Base-by-base conservation (phyloP, 2,797 vertebrate genomes). In the Enteromius viviparus region DNA sequence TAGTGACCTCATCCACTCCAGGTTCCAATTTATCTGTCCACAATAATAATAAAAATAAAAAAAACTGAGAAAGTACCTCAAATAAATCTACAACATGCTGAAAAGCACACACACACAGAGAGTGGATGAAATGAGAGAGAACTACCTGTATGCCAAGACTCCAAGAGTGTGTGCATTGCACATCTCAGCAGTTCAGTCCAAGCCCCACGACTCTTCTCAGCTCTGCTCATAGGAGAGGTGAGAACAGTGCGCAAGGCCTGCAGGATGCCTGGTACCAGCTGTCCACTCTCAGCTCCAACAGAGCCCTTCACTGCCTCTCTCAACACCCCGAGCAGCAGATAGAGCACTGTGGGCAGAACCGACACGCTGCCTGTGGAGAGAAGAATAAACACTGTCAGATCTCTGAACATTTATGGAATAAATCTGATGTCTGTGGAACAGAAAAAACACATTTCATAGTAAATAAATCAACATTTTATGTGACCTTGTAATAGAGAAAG, bases 311-410 rank as follows among this genome's bases (percentile, higher is more conserved):
- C 93, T 21, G 95, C 93, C 89, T 97, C 95, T 90, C 94, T 90
- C 79, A 97, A 91, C 60, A 98, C 97, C 55, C 97, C 96, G 85
- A 95, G 93, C 84, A 97, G 94, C 84, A 99, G 93, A 91, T 97
- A 97, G 72, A 99, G 91, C 87, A 98, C 90, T 5, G 97, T 97
- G 76, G 97, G 97, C 42, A 99, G 96, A 90, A 98, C 87, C 47
- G 96, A 97, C 89, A 97, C 94, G 34, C 94, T 94, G 78, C 94
- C 94, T 95, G 85, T 2, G 75, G 40, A 85, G 34, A 72, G 23
- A 83, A 1, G 47, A 45, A 37, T 49, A 23, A 78, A 71, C 3
- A 12, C 45, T 32, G 14, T 74, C 19, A 62, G 55, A 62, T 10
- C 1, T 62, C 37, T 45, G n/a, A 29, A 6, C 21, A 68, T 68